Percentiles rank a stretch among this genome's conserved stretches.
These are phyloP conservation scores for Plectus sambesii DNA, from an alignment of 1,140 invertebrate genomes.

Conservation along the genomic window DNA sequence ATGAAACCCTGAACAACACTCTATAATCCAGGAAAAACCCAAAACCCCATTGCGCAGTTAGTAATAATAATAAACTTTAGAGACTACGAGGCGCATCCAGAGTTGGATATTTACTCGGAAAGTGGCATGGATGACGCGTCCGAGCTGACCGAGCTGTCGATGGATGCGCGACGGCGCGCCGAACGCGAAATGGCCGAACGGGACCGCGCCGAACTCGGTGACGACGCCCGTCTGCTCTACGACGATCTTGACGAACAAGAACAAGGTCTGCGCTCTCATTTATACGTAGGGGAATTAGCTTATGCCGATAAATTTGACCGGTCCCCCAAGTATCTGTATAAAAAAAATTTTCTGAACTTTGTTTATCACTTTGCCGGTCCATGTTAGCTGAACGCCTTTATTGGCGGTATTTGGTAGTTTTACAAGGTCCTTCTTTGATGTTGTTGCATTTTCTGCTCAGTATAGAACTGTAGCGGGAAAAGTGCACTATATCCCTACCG, in stretches of 20 bases:
- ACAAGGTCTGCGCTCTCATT: constrained; percentile 6
- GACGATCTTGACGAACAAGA: too few relatives aligned
- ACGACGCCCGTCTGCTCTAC: constrained; percentile 21
- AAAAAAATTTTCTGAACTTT: too few relatives aligned
- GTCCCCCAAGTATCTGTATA: too few relatives aligned
- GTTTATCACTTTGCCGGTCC: too few relatives aligned
- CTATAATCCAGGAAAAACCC: too few relatives aligned
- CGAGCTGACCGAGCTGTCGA: constrained; percentile 73
- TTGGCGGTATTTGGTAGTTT: too few relatives aligned
- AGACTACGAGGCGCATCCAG: constrained; percentile 90
- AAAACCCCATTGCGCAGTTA: too few relatives aligned
- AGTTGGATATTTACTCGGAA: constrained; percentile 78
- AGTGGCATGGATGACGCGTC: constrained; percentile 70
- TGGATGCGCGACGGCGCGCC: constrained; percentile 69
- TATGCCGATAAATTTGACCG: too few relatives aligned
- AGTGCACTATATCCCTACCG: too few relatives aligned
- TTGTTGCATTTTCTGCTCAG: too few relatives aligned
- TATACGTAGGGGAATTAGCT: neutral
- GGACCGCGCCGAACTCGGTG: constrained; percentile 52
- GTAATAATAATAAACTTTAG: constrained; percentile 49
- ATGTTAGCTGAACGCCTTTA: neutral
- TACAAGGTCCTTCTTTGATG: neutral
- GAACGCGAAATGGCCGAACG: constrained; percentile 72
- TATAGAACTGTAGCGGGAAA: too few relatives aligned
- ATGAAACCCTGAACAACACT: too few relatives aligned